Conservation (phyloP, 2,113 vertebrate species). For the Tachuris rubrigastra region DNA sequence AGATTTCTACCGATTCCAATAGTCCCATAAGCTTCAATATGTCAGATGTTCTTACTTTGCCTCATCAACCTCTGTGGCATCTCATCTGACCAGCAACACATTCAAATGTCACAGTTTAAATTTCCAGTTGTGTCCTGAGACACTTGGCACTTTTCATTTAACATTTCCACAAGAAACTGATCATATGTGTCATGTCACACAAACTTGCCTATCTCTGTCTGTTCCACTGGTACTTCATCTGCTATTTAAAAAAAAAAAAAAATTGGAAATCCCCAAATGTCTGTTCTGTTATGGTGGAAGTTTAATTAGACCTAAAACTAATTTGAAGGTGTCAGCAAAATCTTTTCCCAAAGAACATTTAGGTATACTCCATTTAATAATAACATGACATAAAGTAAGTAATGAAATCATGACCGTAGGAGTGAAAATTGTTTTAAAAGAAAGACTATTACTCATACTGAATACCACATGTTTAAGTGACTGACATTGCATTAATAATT, state of each 20-base stretch:
- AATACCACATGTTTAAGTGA: conserved; percentile 44
- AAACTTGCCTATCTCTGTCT: neutral
- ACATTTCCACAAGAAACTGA: neutral
- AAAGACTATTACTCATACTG: conserved; percentile 39
- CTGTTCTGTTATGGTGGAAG: conserved; percentile 38
- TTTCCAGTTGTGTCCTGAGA: neutral
- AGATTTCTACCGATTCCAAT: neutral
- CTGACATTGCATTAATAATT: conserved; percentile 56
- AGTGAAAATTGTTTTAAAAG: conserved; percentile 57
- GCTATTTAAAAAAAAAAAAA: neutral
- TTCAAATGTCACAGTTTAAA: neutral
- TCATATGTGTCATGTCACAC: neutral
- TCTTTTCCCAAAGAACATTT: conserved; percentile 47
- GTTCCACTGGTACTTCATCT: neutral
- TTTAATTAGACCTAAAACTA: conserved; percentile 65
- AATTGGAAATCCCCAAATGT: neutral
- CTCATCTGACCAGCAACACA: neutral
- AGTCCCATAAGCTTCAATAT: neutral
- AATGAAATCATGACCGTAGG: conserved; percentile 46
- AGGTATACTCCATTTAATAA: conserved; percentile 59
- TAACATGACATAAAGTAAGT: conserved; percentile 44
- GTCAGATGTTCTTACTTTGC: neutral
- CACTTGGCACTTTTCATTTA: neutral
- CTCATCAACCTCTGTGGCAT: neutral
- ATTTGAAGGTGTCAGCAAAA: conserved; percentile 57